Percentiles rank a stretch among this genome's conserved stretches.
phyloP scores from a whole-genome alignment of 2,797 vertebrate genomes.

The Sebastolobus alascanus region DNA sequence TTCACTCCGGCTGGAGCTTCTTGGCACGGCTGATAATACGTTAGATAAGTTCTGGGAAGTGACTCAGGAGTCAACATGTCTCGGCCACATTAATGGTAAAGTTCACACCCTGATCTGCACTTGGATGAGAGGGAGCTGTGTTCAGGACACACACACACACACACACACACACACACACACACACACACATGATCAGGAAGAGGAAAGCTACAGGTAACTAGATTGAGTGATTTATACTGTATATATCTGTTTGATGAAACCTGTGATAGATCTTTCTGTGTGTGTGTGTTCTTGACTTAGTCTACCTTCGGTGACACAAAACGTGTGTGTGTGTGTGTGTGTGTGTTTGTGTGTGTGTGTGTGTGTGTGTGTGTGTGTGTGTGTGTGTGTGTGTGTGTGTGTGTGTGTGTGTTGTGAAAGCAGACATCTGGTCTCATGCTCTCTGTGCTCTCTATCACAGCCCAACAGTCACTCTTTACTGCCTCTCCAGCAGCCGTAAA shows the following conservation, averaged over 20 bases:
- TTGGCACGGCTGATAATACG: constrained; percentile 56
- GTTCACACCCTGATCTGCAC: constrained; percentile 59
- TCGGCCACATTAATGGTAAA: constrained; percentile 51
- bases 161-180: background rate
- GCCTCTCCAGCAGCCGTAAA: constrained; percentile 69
- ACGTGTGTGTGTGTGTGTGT: too few relatives aligned
- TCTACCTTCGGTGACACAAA: too few relatives aligned
- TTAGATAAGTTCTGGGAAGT: constrained; percentile 76
- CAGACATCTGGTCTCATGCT: constrained; percentile 64
- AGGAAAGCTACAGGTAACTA: constrained; percentile 9
- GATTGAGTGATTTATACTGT: background rate
- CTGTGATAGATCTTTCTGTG: constrained; percentile 2
- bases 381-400: constrained; percentile 25
- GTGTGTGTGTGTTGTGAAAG: constrained; percentile 15
- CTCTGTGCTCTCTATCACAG: constrained; percentile 49
- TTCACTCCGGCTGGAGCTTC: constrained; percentile 6
- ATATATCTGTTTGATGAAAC: constrained; percentile 9
- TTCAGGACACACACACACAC: constrained; percentile 18
- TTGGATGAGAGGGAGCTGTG: constrained; percentile 47
- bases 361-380: constrained; percentile 15
- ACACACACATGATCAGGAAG: background rate
- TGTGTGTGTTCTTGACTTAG: too few relatives aligned
- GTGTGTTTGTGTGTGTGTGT: too few relatives aligned
- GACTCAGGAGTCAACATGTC: constrained; percentile 62
- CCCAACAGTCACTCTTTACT: constrained; percentile 67